A percentile compares a stretch with the other conserved stretches of the same genome.
phyloP scores from a whole-genome alignment of 2,888 invertebrate genomes.

The Vesta saturnalis region DNA sequence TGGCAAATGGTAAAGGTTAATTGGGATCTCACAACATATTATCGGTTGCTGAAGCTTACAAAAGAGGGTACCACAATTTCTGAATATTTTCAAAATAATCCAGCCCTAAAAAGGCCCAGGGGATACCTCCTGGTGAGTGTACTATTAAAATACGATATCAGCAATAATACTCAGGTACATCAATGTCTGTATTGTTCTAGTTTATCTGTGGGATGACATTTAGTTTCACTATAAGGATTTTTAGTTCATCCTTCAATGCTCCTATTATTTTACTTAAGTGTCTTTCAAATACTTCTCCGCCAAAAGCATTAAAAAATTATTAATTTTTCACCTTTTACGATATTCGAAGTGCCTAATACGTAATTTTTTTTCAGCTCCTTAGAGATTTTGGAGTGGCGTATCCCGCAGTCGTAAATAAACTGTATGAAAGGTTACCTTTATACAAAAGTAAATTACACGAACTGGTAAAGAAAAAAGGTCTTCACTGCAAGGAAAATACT shows the following conservation, averaged over 20 bases:
- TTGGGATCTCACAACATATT: neutral
- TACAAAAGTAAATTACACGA: neutral
- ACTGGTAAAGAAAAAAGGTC: neutral
- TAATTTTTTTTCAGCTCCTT: no score
- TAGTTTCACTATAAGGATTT: no score
- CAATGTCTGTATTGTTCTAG: no score
- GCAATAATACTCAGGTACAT: no score
- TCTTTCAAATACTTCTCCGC: no score
- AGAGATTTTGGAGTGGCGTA: neutral
- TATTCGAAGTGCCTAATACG: no score
- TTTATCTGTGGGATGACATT: no score
- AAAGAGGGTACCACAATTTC: neutral
- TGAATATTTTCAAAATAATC: neutral
- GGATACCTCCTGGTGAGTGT: neutral
- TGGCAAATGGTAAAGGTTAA: neutral
- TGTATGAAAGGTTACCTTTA: constrained; percentile 2
- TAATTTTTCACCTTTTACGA: no score
- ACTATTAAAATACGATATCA: no score
- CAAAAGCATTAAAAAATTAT: no score
- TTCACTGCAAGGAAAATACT: neutral
- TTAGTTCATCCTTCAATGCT: no score
- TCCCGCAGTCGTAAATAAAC: neutral
- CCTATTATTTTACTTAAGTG: no score
- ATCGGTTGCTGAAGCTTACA: neutral
- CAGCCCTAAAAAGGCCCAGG: neutral